phyloP scores from a whole-genome alignment of 2,113 vertebrate species.

The Paramisgurnus dabryanus region DNA sequence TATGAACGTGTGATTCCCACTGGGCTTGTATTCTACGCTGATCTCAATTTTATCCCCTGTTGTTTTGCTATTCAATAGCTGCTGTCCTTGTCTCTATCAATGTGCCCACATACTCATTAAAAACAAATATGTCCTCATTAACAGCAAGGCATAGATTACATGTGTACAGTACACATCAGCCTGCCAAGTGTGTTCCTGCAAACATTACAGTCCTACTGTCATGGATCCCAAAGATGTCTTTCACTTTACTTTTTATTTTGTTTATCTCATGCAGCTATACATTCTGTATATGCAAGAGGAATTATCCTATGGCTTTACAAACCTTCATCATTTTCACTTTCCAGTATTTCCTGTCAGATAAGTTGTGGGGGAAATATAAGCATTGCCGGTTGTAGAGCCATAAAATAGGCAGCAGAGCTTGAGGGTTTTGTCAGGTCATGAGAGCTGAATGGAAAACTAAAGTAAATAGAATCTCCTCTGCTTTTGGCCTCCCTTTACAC shows the following conservation, averaged over 20 bases:
- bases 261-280: neutral
- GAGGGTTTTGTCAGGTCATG: constrained; percentile 18
- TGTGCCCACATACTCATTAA: constrained; percentile 65
- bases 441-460: constrained; percentile 12
- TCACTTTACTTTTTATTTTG: constrained; percentile 1
- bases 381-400: constrained; percentile 2
- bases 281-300: neutral
- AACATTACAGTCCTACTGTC: constrained; percentile 40
- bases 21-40: constrained; percentile 57
- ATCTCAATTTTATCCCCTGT: constrained; percentile 68
- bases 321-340: neutral
- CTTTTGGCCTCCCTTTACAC: constrained; percentile 42
- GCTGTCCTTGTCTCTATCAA: constrained; percentile 60
- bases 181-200: constrained; percentile 28
- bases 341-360: constrained; percentile 11
- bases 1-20: constrained; percentile 63
- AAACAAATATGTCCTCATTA: constrained; percentile 81
- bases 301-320: neutral
- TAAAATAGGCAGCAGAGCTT: constrained; percentile 6
- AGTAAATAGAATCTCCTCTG: constrained; percentile 36
- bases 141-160: constrained; percentile 64
- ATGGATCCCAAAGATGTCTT: constrained; percentile 39
- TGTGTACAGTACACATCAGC: constrained; percentile 67
- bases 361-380: constrained; percentile 10
- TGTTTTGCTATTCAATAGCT: constrained; percentile 68